A percentile compares a stretch with the other conserved stretches of the same genome.
Conservation (phyloP, 2,113 vertebrate genomes). For the Nannospalax galili region DNA sequence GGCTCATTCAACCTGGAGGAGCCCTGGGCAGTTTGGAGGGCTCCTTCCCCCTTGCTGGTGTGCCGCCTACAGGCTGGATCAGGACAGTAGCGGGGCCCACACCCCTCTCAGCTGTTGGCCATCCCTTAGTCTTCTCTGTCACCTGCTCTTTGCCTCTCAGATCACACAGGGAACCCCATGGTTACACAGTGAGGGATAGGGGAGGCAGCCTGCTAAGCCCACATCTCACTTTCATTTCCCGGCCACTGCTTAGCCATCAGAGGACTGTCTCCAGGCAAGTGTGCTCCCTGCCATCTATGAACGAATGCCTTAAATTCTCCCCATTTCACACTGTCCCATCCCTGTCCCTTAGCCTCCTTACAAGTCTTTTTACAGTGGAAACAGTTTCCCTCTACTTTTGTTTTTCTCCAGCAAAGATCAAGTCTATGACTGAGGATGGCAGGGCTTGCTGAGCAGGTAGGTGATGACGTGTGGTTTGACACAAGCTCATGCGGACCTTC, state of each 20-base stretch:
- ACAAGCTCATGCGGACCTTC: background rate
- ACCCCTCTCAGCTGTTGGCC: background rate
- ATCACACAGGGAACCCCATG: accelerated
- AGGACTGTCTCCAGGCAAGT: background rate
- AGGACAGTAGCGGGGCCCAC: background rate
- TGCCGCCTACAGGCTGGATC: too few species aligned
- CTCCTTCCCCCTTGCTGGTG: background rate
- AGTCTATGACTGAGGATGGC: background rate
- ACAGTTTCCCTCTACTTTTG: background rate
- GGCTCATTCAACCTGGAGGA: background rate
- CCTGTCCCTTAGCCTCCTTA: accelerated
- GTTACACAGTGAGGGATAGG: too few species aligned
- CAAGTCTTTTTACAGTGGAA: background rate
- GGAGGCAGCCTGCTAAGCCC: background rate
- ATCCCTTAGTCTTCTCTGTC: background rate
- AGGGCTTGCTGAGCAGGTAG: background rate
- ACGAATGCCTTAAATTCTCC: background rate
- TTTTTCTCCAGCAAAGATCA: background rate
- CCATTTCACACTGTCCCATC: background rate
- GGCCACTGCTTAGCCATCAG: background rate
- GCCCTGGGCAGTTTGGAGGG: accelerated
- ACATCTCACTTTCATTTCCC: background rate
- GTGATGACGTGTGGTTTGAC: background rate
- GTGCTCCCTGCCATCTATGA: background rate
- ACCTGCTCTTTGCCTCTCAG: background rate